A percentile compares a stretch with the other conserved stretches of the same genome.
phyloP scores from a whole-genome alignment of 2,888 invertebrate genomes.

The Euplagia quadripunctaria region DNA sequence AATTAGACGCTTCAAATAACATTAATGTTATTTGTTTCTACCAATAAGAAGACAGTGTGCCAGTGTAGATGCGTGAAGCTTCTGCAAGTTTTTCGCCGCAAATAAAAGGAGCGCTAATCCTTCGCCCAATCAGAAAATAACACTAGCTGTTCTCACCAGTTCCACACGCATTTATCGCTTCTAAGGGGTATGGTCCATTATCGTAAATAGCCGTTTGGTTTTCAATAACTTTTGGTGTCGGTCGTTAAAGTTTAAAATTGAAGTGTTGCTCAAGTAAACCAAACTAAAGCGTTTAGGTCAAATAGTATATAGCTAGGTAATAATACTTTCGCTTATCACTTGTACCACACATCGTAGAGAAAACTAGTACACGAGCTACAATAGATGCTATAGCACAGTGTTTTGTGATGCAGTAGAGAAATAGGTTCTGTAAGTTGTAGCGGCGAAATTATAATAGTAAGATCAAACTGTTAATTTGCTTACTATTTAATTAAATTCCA shows the following conservation, averaged over 20 bases:
- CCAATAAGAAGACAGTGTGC: too few relatives aligned
- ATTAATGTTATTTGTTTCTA: too few relatives aligned
- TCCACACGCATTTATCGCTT: too few relatives aligned
- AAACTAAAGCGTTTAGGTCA: neutral
- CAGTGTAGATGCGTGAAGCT: too few relatives aligned
- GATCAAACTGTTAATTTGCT: neutral
- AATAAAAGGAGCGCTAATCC: too few relatives aligned
- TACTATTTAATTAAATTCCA: too few relatives aligned
- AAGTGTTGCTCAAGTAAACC: neutral
- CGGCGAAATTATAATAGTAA: conserved; percentile 31
- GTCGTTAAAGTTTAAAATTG: too few relatives aligned
- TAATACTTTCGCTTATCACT: conserved; percentile 9
- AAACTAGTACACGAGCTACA: conserved; percentile 27
- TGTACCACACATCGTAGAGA: conserved; percentile 21
- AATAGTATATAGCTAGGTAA: neutral
- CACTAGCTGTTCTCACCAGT: neutral
- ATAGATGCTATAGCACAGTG: conserved; percentile 32
- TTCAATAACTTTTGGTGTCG: neutral
- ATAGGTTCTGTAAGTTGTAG: conserved; percentile 19
- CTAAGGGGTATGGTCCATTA: too few relatives aligned
- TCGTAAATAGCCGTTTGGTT: neutral
- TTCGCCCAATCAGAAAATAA: too few relatives aligned
- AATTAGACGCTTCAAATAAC: too few relatives aligned
- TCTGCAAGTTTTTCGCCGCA: too few relatives aligned
- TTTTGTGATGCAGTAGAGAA: conserved; percentile 31